Base-by-base conservation (phyloP, 2,113 vertebrate species). In the Calyptommatus sinebrachiatus region DNA sequence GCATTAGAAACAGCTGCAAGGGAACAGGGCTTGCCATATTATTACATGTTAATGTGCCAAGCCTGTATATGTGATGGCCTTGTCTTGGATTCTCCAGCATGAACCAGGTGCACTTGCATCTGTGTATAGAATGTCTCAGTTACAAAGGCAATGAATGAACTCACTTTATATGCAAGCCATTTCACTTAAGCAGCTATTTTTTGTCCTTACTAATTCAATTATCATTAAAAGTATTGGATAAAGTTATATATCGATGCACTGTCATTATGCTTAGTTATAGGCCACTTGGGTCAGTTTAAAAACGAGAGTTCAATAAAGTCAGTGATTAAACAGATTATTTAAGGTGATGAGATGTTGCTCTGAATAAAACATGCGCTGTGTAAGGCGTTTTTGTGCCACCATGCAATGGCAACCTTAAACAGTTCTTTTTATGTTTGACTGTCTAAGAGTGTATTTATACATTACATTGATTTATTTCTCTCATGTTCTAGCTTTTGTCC, bases 81-180 rank as follows among this genome's bases (percentile, higher is more conserved):
- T 85, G 72, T 53, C 67, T 89, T 86, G 84, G 82, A 84, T 91
- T 86, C 81, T 9, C 28, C 81, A 82, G 83, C 8, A 84, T 80
- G 91, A 90, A 81, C 83, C 90, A 92, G 90, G 89, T 93, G 86
- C 90, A 77, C 74, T 91, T 88, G 82, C 82, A 88, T 89, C 85
- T 90, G 86, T 82, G 29, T 79, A 77, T 85, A 82, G 28, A 74
- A 84, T 86, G 46, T 90, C 63, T 35, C 22, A 86, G 80, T 84
- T 76, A 67, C 48, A 84, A 35, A 81, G 83, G 76, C 80, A 79
- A 63, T 79, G 70, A 73, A 67, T 86, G 78, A 88, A 85, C 20
- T 35, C 68, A 73, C 84, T 88, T 45, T 72, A 35, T 11, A 53
- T 78, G 71, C 78, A 84, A 60, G 18, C 41, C 16, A 73, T 84